Conservation (phyloP, 2,113 vertebrate genomes). For the Vicugna pacos region DNA sequence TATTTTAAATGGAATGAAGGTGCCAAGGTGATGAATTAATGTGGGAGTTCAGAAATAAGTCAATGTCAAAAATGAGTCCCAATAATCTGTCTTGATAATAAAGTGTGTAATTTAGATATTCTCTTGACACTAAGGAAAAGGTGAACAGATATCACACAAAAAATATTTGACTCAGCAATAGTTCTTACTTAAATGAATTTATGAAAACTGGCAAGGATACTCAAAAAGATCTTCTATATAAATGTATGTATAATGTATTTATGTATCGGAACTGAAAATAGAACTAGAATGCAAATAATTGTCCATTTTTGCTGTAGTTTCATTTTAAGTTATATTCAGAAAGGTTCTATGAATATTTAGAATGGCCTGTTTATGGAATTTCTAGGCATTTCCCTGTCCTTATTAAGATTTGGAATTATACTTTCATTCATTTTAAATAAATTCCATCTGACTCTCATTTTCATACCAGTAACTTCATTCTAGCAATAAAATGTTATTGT, state of each 20-base stretch:
- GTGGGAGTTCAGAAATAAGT: not conserved
- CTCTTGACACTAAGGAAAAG: not conserved
- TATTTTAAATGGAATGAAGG: not conserved
- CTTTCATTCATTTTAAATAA: slow-evolving; percentile 42
- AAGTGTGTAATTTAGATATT: not conserved
- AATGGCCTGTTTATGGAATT: not conserved
- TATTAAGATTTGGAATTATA: not conserved
- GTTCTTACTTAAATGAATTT: not conserved
- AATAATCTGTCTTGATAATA: not conserved
- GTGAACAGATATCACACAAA: not conserved
- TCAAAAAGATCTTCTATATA: not conserved
- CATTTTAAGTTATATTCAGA: not conserved
- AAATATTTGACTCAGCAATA: not conserved
- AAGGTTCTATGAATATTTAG: not conserved
- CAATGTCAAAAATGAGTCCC: not conserved
- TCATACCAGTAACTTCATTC: slow-evolving; percentile 34
- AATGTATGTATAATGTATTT: not conserved
- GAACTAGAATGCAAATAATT: not conserved
- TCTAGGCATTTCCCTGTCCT: not conserved
- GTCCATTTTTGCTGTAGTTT: not conserved
- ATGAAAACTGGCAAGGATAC: not conserved
- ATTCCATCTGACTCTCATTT: slow-evolving; percentile 31
- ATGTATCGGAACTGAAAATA: not conserved
- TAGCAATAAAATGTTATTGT: slow-evolving; percentile 47
- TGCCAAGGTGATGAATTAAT: not conserved